These are phyloP conservation scores for Plebejus melissa DNA, from an alignment of 2,888 invertebrate genomes.

Conservation along the genomic window DNA sequence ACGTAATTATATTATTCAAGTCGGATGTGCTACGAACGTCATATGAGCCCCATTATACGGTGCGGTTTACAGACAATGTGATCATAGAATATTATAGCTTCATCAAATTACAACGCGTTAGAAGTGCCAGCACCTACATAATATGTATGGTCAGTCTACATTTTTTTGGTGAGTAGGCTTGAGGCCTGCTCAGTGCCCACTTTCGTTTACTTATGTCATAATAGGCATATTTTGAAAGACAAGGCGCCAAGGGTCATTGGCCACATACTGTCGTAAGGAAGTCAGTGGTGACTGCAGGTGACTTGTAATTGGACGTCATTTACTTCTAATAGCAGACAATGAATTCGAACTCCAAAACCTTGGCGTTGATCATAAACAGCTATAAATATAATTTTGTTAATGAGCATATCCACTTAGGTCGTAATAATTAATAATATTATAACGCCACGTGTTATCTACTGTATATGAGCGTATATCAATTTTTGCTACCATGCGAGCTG, in stretches of 20 bases:
- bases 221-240: too few species aligned
- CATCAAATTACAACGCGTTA: background rate
- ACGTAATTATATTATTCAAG: background rate
- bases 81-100: background rate
- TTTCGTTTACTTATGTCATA: too few species aligned
- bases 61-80: background rate
- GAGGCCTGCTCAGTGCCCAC: too few species aligned
- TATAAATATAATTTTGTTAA: background rate
- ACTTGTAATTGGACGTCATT: background rate
- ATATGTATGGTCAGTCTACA: too few species aligned
- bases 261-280: background rate
- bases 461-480: conserved; percentile 59
- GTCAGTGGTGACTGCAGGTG: background rate
- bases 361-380: too few species aligned
- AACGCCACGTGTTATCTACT: conserved; percentile 50
- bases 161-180: too few species aligned
- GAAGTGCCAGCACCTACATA: background rate
- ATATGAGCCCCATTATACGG: background rate
- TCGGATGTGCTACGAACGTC: conserved; percentile 3
- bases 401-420: background rate
- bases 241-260: too few species aligned
- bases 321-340: background rate
- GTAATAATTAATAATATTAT: background rate
- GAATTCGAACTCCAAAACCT: background rate
- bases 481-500: conserved; percentile 65